Evolutionary conservation across 2,797 vertebrate species (phyloP), one percentile per base, ranked within the genome.

Genomic region (Sphenodon punctatus): DNA sequence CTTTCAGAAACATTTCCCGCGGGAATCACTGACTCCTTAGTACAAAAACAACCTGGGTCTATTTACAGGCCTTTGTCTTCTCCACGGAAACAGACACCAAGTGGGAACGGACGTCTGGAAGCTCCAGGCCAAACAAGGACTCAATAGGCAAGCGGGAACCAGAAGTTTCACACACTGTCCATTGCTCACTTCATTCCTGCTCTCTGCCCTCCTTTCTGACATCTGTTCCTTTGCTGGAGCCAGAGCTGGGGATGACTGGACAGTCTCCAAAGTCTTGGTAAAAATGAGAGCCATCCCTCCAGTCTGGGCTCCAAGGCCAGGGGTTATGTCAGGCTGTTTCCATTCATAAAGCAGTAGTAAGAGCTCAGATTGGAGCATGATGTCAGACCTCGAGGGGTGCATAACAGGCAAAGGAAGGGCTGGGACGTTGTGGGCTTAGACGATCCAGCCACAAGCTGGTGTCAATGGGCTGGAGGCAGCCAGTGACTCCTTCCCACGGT

Each of bases 121-220:
- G 34, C 68, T 55, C 55, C 67, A 32, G 45, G 32, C 67, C 63
- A 36, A 46, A 27, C 9, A 15, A 34, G n/a, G 61, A 38, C 53
- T 60, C 45, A 43, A 53, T 67, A 71, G 68, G 60, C 80, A 45
- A 60, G 49, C 13, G 43, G 60, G 80, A 76, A 76, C 60, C 67
- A 66, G 49, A 22, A 59, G 53, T 77, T 83, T 83, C 80, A 72
- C 80, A 83, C 74, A 61, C 61, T 34, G 30, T 34, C n/a, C n/a
- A n/a, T n/a, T n/a, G n/a, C n/a, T n/a, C n/a, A n/a, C n/a, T n/a
- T n/a, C n/a, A n/a, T n/a, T n/a, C n/a, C n/a, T n/a, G n/a, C n/a
- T n/a, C n/a, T n/a, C 27, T 11, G 53, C 74, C 67, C 75, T 83
- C 74, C 45, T 68, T 64, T 39, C 61, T 15, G 39, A 83, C 67